Conservation (phyloP, 2,113 vertebrate genomes). For the Platysteira castanea region DNA sequence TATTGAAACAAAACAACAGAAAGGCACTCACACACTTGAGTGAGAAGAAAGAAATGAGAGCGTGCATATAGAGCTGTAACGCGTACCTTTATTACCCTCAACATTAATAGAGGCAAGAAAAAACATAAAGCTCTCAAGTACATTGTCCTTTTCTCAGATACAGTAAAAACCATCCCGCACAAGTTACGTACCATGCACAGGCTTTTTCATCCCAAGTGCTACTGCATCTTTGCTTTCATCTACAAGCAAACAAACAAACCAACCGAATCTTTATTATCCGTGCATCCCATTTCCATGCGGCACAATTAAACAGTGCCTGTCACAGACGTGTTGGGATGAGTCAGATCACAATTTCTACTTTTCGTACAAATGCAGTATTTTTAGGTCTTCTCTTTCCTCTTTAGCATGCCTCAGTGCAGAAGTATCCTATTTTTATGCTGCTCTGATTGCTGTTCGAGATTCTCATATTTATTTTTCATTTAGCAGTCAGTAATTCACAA, state of each 20-base stretch:
- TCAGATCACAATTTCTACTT: background rate
- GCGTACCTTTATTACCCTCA: background rate
- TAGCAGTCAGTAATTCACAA: background rate
- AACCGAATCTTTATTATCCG: background rate
- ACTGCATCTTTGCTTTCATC: background rate
- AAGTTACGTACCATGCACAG: rapidly evolving
- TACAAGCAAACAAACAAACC: background rate
- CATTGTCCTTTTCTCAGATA: background rate
- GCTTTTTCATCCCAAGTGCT: background rate
- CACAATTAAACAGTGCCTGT: background rate
- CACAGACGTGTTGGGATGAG: background rate
- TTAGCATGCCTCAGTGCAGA: background rate
- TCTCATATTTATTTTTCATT: background rate
- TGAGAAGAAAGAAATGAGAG: constrained; percentile 20
- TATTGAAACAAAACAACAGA: constrained; percentile 65
- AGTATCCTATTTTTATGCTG: background rate
- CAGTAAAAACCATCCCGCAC: background rate
- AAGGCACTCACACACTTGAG: background rate
- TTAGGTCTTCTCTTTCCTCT: background rate
- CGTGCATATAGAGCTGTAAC: background rate
- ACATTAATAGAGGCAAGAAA: background rate
- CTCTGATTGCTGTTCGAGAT: background rate
- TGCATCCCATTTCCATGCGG: background rate
- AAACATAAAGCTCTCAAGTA: background rate
- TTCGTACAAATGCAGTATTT: background rate